phyloP scores from a whole-genome alignment of 2,113 vertebrate genomes.

The Benitochromis conjunctus region DNA sequence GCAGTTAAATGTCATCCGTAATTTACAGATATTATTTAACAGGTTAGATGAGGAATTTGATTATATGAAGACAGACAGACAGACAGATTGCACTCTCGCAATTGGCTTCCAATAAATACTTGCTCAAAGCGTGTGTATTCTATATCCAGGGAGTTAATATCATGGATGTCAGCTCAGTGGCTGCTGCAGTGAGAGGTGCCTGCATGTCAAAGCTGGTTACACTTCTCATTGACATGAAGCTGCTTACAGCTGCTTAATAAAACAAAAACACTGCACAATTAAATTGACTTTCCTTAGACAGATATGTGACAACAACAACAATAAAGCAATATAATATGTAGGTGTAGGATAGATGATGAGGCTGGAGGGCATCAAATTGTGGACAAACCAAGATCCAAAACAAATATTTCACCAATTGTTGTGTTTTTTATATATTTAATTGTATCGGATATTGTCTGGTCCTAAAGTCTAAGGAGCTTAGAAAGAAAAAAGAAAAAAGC shows the following conservation, averaged over 20 bases:
- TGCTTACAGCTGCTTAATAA: constrained; percentile 6
- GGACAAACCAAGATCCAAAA: background rate
- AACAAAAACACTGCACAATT: constrained; percentile 3
- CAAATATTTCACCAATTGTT: background rate
- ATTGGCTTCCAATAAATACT: constrained; percentile 23
- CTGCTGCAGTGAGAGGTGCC: constrained; percentile 1
- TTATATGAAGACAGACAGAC: background rate
- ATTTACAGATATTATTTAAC: background rate
- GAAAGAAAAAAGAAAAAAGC: too few species aligned
- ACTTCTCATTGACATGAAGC: constrained; percentile 4
- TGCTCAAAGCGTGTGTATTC: background rate
- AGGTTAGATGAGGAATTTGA: background rate
- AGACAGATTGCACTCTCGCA: background rate
- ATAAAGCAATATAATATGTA: background rate
- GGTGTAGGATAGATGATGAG: background rate
- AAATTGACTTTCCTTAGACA: background rate
- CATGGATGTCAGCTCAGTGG: background rate
- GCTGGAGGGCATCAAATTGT: background rate
- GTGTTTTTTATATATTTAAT: background rate
- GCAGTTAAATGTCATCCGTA: background rate
- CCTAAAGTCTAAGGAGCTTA: too few species aligned
- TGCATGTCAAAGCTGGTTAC: constrained; percentile 29
- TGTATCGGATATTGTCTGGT: background rate
- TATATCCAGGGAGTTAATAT: constrained; percentile 14
- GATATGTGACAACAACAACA: background rate